Base-by-base conservation (phyloP, 1,140 invertebrate genomes). In the Centruroides sculpturatus region DNA sequence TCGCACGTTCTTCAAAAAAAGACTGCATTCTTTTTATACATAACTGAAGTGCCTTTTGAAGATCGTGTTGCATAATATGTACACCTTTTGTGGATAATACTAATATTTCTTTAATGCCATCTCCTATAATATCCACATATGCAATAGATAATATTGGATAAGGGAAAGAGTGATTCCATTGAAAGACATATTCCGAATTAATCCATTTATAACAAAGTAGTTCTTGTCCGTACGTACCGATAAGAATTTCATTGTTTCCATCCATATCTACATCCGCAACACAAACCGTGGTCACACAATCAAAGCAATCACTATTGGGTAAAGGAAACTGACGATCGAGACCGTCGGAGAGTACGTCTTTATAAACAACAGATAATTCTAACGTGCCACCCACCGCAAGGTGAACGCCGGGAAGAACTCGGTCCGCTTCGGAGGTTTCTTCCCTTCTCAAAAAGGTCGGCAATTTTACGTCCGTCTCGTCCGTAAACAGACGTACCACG, bases 231-330 rank as follows among this genome's bases (percentile, higher is more conserved):
- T 84, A 86, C 8, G 82, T 87, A 62, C 85, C 85, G 50, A 87
- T 68, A 9, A 87, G 65, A 63, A 88, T 81, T 75, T 87, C 85
- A 71, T 83, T 80, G 53, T 75, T 66, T 0, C 83, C 82, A 75
- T 87, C 84, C 78, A 86, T 83, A 72, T 86, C 82, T 58, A 87
- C 75, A 70, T 87, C 85, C 3, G 79, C 79, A 46, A 83, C 74
- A 67, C 79, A 80, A 35, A 77, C 77, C 66, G 82, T 81, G 12
- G 81, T 71, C 47, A 80, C 73, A 61, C 76, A 76, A 72, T 83
- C 83, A 61, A 75, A 79, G 4, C 70, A 73, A 65, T 83, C 78
- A 67, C 76, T 81, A 36, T 75, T 74, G 59, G 72, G 76, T 49
- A 84, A 71, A 9, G 34, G 8, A 35, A 35, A 41, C 34, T 59